phyloP scores from a whole-genome alignment of 1,140 invertebrate genomes.

The Campoletis sonorensis region DNA sequence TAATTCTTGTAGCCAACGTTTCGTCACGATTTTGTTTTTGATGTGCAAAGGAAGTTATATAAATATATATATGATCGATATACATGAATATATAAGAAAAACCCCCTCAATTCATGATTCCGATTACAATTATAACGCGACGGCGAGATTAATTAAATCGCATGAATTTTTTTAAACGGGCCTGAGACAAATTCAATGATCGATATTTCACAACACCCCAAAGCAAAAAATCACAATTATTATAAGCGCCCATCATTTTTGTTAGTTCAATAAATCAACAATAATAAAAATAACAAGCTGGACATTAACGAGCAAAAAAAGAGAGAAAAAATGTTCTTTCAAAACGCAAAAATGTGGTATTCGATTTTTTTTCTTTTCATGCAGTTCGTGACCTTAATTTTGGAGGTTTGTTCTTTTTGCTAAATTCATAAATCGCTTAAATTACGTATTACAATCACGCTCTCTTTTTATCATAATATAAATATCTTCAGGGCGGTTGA shows the following conservation, averaged over 20 bases:
- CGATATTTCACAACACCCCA: neutral
- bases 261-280: constrained; percentile 1
- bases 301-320: neutral
- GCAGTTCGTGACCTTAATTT: neutral
- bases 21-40: no score
- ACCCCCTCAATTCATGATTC: neutral
- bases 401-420: no score
- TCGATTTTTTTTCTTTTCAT: no score
- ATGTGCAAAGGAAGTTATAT: neutral
- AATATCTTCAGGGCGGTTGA: neutral
- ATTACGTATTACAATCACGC: constrained; percentile 1
- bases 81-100: neutral
- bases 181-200: neutral
- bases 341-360: neutral
- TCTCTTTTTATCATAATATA: neutral
- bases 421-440: neutral
- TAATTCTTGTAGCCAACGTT: no score
- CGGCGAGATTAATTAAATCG: neutral
- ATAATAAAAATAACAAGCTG: constrained; percentile 10
- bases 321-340: neutral
- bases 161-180: neutral
- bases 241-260: neutral
- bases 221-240: neutral
- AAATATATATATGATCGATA: neutral
- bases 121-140: neutral